Evolutionary conservation across 2,888 invertebrate genomes (phyloP).

Genomic region (Xanthostigma xanthostigma): DNA sequence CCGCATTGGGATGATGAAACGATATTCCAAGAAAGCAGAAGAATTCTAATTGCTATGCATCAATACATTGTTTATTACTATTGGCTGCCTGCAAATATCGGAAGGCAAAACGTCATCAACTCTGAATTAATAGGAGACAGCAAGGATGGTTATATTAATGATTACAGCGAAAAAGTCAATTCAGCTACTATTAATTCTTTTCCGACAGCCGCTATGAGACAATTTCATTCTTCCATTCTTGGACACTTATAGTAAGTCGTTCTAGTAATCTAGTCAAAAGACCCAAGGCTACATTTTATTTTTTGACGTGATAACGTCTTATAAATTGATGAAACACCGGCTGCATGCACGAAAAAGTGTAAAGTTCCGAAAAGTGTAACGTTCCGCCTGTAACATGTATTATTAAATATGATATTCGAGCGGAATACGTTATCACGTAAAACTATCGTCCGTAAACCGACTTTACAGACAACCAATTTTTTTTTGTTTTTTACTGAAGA

Average conservation of each 20-base stretch:
- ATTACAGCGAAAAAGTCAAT: conserved; percentile 48
- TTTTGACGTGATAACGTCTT: too few relatives aligned
- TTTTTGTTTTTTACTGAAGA: background rate
- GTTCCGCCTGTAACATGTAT: too few relatives aligned
- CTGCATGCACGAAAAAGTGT: too few relatives aligned
- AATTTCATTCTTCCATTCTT: conserved; percentile 55
- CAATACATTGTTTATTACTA: conserved; percentile 65
- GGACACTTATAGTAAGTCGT: conserved; percentile 53
- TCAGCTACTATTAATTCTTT: conserved; percentile 53
- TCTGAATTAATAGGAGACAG: conserved; percentile 22
- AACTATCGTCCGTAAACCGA: too few relatives aligned
- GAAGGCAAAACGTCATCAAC: conserved; percentile 17
- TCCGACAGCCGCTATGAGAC: conserved; percentile 56
- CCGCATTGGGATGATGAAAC: conserved; percentile 64
- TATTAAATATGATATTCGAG: too few relatives aligned
- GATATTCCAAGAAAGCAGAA: conserved; percentile 54
- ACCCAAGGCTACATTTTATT: too few relatives aligned
- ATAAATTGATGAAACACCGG: too few relatives aligned
- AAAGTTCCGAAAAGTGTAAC: too few relatives aligned
- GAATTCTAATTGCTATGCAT: conserved; percentile 50
- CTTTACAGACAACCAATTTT: too few relatives aligned
- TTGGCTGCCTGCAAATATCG: conserved; percentile 59
- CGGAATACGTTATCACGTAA: too few relatives aligned
- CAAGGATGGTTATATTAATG: conserved; percentile 43
- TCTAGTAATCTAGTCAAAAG: too few relatives aligned